These are phyloP conservation scores for Atethmia centrago DNA, from an alignment of 2,888 invertebrate species.

Conservation along the genomic window DNA sequence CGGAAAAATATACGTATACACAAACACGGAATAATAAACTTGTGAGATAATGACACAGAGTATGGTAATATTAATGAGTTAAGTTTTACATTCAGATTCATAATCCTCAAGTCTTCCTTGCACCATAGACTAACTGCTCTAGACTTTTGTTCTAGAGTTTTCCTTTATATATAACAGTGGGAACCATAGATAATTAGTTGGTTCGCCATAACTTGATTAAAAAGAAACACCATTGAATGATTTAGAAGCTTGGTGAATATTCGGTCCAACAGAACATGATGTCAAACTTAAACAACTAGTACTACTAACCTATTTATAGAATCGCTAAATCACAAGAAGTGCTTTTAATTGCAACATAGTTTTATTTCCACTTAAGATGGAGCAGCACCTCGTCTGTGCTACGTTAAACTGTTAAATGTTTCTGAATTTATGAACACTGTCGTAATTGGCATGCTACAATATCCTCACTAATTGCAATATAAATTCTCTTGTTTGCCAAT, in stretches of 20 bases:
- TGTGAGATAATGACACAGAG: too few species aligned
- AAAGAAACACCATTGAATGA: neutral
- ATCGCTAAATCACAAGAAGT: neutral
- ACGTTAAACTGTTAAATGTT: conserved; percentile 21
- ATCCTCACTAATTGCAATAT: conserved; percentile 23
- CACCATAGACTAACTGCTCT: too few species aligned
- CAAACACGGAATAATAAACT: too few species aligned
- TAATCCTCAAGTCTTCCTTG: too few species aligned
- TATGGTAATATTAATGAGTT: too few species aligned
- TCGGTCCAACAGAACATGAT: neutral
- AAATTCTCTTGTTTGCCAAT: conserved; percentile 26
- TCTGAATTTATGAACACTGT: conserved; percentile 8
- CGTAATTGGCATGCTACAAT: conserved; percentile 36
- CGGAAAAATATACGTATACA: too few species aligned
- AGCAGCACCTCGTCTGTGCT: conserved; percentile 4
- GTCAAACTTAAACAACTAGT: neutral
- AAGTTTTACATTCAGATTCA: too few species aligned
- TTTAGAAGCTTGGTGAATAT: neutral
- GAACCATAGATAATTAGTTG: too few species aligned
- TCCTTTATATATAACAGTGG: too few species aligned
- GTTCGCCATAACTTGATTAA: neutral
- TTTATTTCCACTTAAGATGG: conserved; percentile 11
- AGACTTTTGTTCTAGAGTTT: too few species aligned
- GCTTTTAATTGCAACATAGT: conserved; percentile 10
- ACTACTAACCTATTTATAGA: neutral